Conservation (phyloP, 2,113 vertebrate species). For the Neopipo cinnamomea region DNA sequence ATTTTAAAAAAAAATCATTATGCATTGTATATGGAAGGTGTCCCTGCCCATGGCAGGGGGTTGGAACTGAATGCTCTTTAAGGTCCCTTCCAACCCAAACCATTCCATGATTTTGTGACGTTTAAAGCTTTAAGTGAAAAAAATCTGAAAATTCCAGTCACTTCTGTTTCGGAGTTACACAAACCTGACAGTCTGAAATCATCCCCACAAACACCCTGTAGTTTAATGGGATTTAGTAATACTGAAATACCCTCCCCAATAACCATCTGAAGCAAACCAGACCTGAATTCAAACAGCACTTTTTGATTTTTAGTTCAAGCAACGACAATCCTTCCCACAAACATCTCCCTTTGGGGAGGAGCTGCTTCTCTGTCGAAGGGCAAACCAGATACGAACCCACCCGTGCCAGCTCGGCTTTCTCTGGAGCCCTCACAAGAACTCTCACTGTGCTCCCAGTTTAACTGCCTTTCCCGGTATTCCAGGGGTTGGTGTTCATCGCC, state of each 20-base stretch:
- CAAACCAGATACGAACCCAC: conserved; percentile 74
- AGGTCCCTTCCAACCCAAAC: not conserved
- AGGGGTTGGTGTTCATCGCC: not conserved
- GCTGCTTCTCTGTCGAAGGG: not conserved
- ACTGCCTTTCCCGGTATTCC: not conserved
- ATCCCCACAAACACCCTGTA: not conserved
- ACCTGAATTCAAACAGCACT: not conserved
- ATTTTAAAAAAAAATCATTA: not conserved
- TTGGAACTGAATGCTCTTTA: not conserved
- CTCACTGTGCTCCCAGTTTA: not conserved
- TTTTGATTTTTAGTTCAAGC: not conserved
- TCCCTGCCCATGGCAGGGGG: not conserved
- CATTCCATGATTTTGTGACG: not conserved
- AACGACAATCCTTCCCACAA: not conserved
- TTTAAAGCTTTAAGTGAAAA: not conserved
- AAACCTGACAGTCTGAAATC: not conserved
- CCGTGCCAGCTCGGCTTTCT: conserved; percentile 74
- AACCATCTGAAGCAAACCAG: not conserved
- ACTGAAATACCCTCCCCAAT: not conserved
- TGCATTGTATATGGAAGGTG: not conserved
- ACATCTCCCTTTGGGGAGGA: not conserved
- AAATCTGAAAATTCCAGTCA: not conserved
- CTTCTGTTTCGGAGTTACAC: not conserved
- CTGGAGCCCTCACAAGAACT: too few species aligned
- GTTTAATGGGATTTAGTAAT: not conserved